Evolutionary conservation across 2,888 invertebrate genomes (phyloP), one percentile per base, ranked within the genome.

Genomic region (Parochlus steinenii): DNA sequence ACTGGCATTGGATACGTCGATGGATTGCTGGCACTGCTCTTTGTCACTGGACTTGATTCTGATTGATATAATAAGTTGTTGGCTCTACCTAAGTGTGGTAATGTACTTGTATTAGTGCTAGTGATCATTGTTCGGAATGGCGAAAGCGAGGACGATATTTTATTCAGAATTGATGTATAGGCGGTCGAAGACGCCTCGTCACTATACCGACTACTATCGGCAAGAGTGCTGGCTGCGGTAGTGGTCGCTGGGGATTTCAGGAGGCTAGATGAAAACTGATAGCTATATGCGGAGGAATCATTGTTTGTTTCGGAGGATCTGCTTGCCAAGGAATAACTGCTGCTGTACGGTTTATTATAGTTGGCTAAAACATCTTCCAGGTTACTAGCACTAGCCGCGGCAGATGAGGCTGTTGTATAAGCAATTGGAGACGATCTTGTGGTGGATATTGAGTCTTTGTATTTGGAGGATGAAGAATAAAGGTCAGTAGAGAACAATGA

Each of bases 51-150:
- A 31, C 15, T 54, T 40, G 51, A 51, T 43, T 47, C 52, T 46
- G 45, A 41, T 44, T 45, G 46, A 45, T 44, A 43, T 43, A 44
- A 43, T 36, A 38, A 44, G 42, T 42, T 41, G 43, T 41, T 42
- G 43, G 36, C 46, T 47, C 42, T 48, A 46, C 41, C 48, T 47
- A 44, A 43, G 43, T 40, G 45, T 44, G 41, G 43, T 45, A 45
- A 44, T 39, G 42, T 46, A 42, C 33, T 45, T 30, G 37, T 39
- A 41, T 37, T 41, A 40, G 41, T 39, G 42, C 38, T 44, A 43
- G 42, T 46, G 45, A 45, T 46, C 43, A 47, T 44, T 44, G 47
- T 45, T 44, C 50, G 49, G 42, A 54, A 49, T 38, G 55, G 55
- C 39, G 55, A 54, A 39, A 51, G 46, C 43, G 42, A 40, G 42